Evolutionary conservation across 2,888 invertebrate species (phyloP), one percentile per base, ranked within the genome.

Genomic region (Tenthredo scrophulariae): DNA sequence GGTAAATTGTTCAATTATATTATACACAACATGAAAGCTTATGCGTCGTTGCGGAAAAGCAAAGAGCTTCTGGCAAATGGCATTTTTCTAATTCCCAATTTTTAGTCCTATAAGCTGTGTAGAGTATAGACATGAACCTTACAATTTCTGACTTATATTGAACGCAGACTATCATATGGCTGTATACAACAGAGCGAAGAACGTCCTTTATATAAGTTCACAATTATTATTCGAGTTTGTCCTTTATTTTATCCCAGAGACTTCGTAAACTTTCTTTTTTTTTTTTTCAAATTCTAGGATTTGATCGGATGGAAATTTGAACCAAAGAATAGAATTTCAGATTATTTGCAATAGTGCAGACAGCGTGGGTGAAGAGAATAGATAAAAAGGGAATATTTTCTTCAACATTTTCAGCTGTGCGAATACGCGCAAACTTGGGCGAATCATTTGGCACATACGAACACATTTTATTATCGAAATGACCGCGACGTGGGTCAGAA

Each of bases 341-440:
- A 26, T 26, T 26, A 26, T 62, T 22, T 62, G 62, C 26, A 26
- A 26, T 10, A 62, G 62, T 26, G 6, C 62, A 62, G 22, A 26
- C 10, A 10, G 7, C 22, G 62, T 10, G 13, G 13, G 26, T 4
- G 10, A 7, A 62, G 26, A 62, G 22, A 9, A 2, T 3, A 62
- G 13, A 62, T 26, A 26, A 62, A 62, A 26, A 13, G 26, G 22
- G 22, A 62, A 62, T 33, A 18, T 33, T 67, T 29, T 33, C 6
- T 18, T 10, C 1, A 6, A 86, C 88, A 86, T 88, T 88, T 94
- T 29, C 94, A 97, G 97, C 92, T 97, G 67, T 97, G 97, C 91
- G 96, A 96, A 91, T 95, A 96, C 91, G 97, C 97, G 80, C 98
- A 98, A 93, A 96, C 97, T 65, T 98, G 97, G 97, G 98, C 98